Base-by-base conservation (phyloP, 2,888 invertebrate species). In the Anthrax anthrax region DNA sequence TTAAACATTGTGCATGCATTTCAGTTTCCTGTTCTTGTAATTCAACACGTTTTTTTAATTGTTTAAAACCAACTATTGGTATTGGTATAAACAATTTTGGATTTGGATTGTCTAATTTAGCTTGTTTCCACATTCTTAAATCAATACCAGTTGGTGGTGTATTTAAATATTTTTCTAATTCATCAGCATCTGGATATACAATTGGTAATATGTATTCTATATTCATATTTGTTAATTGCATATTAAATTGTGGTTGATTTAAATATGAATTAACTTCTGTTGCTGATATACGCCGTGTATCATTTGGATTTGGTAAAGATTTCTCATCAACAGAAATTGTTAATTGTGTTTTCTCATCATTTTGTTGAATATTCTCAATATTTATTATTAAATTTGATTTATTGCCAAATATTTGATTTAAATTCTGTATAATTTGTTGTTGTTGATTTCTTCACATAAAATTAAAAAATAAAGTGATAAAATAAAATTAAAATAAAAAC, bases 91-190 rank as follows among this genome's bases (percentile, higher is more conserved):
- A 85, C 58, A 81, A 81, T 34, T 78, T 78, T 1, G 89, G 80
- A 66, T 96, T 88, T 0, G 97, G 98, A 71, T 98, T 98, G 60
- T 96, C 95, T 27, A 83, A 71, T 59, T 92, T 91, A 0, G 96
- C 96, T 65, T 97, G 95, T 59, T 87, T 84, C 98, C 98, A 98
- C 57, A 96, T 73, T 50, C 90, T 74, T 42, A 83, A 80, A 65
- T 95, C 92, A 60, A 96, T 85, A n/a, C 92, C 85, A 52, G 80
- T 76, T 1, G 95, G 96, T n/a, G 95, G 84, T 56, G 80, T 84
- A 56, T 88, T 86, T 49, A 95, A 70, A 68, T 96, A 97, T 57
- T 90, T 85, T 54, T 87, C 84, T 16, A 91, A 60, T 60, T 85
- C 82, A 49, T 83, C 80, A 44, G 81, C 82, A 53, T 84, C 79